phyloP scores from a whole-genome alignment of 2,797 vertebrate genomes.

The Schizopygopsis pylzovi region DNA sequence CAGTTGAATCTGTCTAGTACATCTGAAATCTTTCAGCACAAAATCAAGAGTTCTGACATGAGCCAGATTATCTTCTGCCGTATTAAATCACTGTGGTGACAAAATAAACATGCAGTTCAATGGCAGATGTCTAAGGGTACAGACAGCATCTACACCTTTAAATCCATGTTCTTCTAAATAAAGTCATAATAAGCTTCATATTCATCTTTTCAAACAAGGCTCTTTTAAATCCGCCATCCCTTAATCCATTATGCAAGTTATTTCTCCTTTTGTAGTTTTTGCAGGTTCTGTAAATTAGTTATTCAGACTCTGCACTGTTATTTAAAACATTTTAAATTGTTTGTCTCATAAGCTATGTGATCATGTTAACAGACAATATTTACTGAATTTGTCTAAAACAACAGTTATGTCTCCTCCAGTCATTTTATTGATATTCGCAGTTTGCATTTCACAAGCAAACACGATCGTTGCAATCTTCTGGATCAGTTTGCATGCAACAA shows the following conservation, averaged over 20 bases:
- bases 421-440: background rate
- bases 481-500: background rate
- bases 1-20: conserved; percentile 9
- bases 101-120: conserved; percentile 31
- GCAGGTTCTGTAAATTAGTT: conserved; percentile 9
- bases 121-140: conserved; percentile 33
- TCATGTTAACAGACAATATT: background rate
- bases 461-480: background rate
- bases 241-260: conserved; percentile 46
- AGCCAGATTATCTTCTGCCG: conserved; percentile 48
- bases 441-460: background rate
- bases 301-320: conserved; percentile 30
- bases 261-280: conserved; percentile 38
- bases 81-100: conserved; percentile 53
- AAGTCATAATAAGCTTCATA: conserved; percentile 44
- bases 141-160: background rate
- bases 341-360: background rate
- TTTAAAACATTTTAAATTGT: background rate
- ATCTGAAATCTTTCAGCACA: conserved; percentile 42
- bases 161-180: conserved; percentile 13
- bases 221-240: conserved; percentile 36
- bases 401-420: background rate
- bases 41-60: conserved; percentile 37
- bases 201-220: conserved; percentile 44
- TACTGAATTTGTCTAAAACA: background rate